Evolutionary conservation across 2,113 vertebrate species (phyloP), one percentile per base, ranked within the genome.

Genomic region (Hystrix brachyura): DNA sequence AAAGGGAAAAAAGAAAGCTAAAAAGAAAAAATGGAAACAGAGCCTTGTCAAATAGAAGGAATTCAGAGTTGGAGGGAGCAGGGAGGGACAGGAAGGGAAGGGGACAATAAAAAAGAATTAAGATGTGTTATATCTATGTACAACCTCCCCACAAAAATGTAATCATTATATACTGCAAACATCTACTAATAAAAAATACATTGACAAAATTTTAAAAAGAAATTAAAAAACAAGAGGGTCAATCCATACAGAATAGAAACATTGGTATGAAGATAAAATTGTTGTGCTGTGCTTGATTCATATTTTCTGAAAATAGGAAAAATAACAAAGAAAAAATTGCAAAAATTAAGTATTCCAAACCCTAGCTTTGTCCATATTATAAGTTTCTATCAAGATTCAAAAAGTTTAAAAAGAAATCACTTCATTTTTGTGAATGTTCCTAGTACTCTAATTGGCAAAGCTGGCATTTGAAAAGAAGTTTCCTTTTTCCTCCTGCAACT

Each of bases 281-380:
- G 65, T 34, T 57, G 48, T 78, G 21, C 0, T 79, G 10, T 60
- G 3, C 53, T 96, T 78, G 15, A 60, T 76, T 88, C 48, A 74
- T 10, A 78, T 74, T 17, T 59, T 60, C 53, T 87, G 13, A 12
- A 97, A 91, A 90, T 18, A 95, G 32, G 3, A 59, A 59, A 87
- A 83, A 96, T 53, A 62, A 96, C 51, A 85, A 67, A 69, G 15
- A 38, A 82, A 92, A 74, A 46, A 32, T 12, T 71, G 17, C 12
- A 93, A 89, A 86, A 81, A 29, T n/a, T 91, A 85, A 87, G 4
- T 34, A 90, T 59, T 65, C 38, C 21, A 95, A 83, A 94, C 14
- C 23, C 80, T 62, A 78, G 25, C 9, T 93, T 71, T 76, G 57
- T 38, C 46, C 8, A 87, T 23, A 43, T 78, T 82, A 48, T 65